These are phyloP conservation scores for Drosophila neoperkinsi DNA, from an alignment of 2,888 invertebrate genomes.

Conservation along the genomic window DNA sequence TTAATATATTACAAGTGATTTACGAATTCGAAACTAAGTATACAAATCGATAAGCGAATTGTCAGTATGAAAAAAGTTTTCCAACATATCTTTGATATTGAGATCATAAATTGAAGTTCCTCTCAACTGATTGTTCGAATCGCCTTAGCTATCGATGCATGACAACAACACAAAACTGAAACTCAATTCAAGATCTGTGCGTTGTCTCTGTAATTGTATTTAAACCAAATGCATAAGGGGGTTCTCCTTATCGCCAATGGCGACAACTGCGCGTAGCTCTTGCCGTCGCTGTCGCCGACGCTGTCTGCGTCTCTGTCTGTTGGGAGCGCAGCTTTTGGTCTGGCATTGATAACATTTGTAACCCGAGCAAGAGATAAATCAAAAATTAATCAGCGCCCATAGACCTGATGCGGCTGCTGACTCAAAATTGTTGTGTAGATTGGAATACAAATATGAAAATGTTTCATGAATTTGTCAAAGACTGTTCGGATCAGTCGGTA, in stretches of 20 bases:
- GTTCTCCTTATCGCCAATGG: conserved; percentile 58
- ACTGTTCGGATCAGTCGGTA: background rate
- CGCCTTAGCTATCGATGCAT: conserved; percentile 19
- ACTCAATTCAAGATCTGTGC: conserved; percentile 28
- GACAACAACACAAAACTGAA: conserved; percentile 25
- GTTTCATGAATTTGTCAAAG: conserved; percentile 25
- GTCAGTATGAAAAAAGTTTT: background rate
- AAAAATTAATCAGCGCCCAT: conserved; percentile 70
- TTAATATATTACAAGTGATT: background rate
- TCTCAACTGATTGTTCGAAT: conserved; percentile 38
- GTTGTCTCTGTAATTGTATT: conserved; percentile 22
- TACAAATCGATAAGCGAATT: background rate
- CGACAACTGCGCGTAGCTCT: conserved; percentile 25
- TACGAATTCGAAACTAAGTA: background rate
- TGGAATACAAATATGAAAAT: conserved; percentile 12
- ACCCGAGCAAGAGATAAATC: conserved; percentile 74
- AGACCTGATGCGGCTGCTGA: conserved; percentile 40
- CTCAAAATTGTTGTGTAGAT: conserved; percentile 35
- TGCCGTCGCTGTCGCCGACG: conserved; percentile 16
- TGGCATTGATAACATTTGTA: conserved; percentile 73
- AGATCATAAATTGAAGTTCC: conserved; percentile 21
- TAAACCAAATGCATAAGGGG: conserved; percentile 38
- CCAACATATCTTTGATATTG: conserved; percentile 12
- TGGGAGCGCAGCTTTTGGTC: conserved; percentile 57
- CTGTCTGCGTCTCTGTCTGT: conserved; percentile 12